Percentiles rank a stretch among this genome's conserved stretches.
Evolutionary conservation across 1,140 invertebrate species (phyloP).

Genomic region (Drosophila littoralis): DNA sequence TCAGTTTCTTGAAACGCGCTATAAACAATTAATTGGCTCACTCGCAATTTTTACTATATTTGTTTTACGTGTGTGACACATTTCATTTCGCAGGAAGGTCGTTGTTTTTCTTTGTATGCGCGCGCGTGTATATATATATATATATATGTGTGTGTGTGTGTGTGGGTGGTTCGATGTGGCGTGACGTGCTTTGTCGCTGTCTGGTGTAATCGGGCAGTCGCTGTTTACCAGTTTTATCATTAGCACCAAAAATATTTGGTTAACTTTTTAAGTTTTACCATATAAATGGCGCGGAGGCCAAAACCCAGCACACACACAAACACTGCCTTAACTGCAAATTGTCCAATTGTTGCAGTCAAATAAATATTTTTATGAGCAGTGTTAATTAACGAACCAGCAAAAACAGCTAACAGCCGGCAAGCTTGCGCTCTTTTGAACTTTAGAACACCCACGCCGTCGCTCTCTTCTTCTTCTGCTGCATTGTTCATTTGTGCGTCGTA

Average conservation of each 20-base stretch:
- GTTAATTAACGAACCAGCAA: slow-evolving; percentile 48
- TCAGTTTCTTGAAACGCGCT: slow-evolving; percentile 4
- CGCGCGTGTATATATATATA: not conserved
- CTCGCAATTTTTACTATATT: slow-evolving; percentile 15
- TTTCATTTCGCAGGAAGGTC: slow-evolving; percentile 46
- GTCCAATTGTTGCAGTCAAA: slow-evolving; percentile 34
- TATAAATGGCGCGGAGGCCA: slow-evolving; percentile 50
- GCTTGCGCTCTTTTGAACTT: slow-evolving; percentile 3
- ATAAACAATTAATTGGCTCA: slow-evolving; percentile 21
- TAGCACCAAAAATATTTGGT: slow-evolving; percentile 42
- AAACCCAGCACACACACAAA: slow-evolving; percentile 29
- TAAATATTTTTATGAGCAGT: slow-evolving; percentile 10
- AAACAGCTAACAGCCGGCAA: slow-evolving; percentile 37
- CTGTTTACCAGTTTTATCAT: slow-evolving; percentile 30
- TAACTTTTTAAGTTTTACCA: slow-evolving; percentile 41
- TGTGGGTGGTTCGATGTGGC: slow-evolving; percentile 16
- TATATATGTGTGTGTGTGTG: not conserved
- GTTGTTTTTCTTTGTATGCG: not conserved
- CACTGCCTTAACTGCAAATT: slow-evolving; percentile 34
- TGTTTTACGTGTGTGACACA: slow-evolving; percentile 43
- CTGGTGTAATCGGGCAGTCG: slow-evolving; percentile 5
- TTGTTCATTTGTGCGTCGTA: slow-evolving; percentile 7
- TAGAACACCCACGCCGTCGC: not conserved
- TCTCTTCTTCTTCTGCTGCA: not conserved
- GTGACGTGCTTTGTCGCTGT: not conserved